A percentile compares a stretch with the other conserved stretches of the same genome.
Evolutionary conservation across 2,797 vertebrate genomes (phyloP).

Genomic region (Somateria mollissima): DNA sequence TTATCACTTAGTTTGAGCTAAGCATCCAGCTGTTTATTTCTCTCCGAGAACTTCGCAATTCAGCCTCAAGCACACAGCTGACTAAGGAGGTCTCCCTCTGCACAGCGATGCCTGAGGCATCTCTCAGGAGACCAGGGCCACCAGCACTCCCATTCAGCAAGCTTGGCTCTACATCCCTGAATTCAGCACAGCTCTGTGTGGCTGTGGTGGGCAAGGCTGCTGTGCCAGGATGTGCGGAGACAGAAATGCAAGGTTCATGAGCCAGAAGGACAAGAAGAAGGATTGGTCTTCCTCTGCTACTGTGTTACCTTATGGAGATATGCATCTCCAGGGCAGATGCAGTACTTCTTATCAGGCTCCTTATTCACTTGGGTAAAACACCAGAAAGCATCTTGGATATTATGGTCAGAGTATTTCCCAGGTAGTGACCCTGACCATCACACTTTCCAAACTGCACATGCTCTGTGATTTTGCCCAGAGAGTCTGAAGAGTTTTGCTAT

Average conservation of each 20-base stretch:
- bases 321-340: too few species aligned
- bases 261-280: not conserved
- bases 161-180: not conserved
- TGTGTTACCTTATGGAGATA: not conserved
- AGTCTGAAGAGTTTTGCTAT: not conserved
- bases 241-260: not conserved
- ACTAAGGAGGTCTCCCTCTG: rapidly evolving
- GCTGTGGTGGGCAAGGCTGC: not conserved
- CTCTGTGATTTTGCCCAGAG: not conserved
- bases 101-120: rapidly evolving
- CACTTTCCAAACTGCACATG: not conserved
- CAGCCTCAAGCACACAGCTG: not conserved
- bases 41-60: not conserved
- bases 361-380: not conserved
- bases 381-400: not conserved
- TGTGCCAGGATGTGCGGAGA: not conserved
- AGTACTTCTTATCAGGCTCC: not conserved
- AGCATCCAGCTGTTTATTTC: not conserved
- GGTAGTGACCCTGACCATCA: not conserved
- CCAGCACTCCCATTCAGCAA: not conserved
- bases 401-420: not conserved
- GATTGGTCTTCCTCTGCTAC: not conserved
- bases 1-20: not conserved
- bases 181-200: not conserved
- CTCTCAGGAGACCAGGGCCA: not conserved